Evolutionary conservation across 92 coral and sea anemone genomes (phyloP), one percentile per base, ranked within the genome.

Genomic region (Plumapathes pennacea): DNA sequence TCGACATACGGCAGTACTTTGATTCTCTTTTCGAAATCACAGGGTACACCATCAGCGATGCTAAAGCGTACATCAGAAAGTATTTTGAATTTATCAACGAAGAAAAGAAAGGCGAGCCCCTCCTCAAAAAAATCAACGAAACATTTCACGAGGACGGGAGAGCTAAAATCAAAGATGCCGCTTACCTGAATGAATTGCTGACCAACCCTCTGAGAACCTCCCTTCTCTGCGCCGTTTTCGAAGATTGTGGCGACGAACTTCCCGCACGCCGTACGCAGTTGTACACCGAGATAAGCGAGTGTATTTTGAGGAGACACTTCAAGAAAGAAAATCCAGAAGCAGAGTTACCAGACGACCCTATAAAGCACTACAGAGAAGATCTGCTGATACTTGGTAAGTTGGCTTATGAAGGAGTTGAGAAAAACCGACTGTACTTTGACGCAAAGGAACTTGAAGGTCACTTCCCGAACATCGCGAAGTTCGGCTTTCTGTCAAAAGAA

Each of bases 401-500:
- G 4, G 77, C 77, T 14, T 44, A 36, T 42, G 36, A 36, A n/a
- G 50, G 67, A 1, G 3, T 70, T 11, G 50, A 4, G 25, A 20
- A 47, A 10, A 44, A 49, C 18, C 27, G 22, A 14, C 32, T 19
- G 17, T 18, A 36, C 14, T 70, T 70, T 6, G 45, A 36, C 38
- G 69, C 46, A 38, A 25, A 29, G 3, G 49, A 58, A 48, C 11
- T 70, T 8, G n/a, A 11, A 15, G 4, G 42, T 25, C 40, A 59
- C 48, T 33, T 23, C 18, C 29, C 32, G 1, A 23, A 31, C 51
- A 23, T 29, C 4, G 18, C 40, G 14, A 41, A 3, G 21, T 53
- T 57, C 41, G 77, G 59, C 10, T 70, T 70, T 38, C 53, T 70
- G 42, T 70, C 77, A 3, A 59, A 32, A 20, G 56, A 70, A 30